These are phyloP conservation scores for Maniola jurtina DNA, from an alignment of 1,140 invertebrate species.

Conservation along the genomic window DNA sequence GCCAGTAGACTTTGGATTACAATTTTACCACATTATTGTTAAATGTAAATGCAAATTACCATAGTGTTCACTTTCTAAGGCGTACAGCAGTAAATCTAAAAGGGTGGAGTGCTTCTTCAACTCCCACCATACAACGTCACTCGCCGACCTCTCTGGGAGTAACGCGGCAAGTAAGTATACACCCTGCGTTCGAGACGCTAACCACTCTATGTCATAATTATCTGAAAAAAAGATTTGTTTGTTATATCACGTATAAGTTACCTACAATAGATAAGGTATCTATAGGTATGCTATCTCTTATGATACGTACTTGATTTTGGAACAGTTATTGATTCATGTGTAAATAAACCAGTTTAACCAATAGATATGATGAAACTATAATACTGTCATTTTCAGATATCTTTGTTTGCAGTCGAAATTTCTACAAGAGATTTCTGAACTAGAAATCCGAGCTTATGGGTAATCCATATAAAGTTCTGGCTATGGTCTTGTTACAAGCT, in stretches of 20 bases:
- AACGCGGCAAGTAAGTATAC: conserved; percentile 44
- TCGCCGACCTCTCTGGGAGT: conserved; percentile 40
- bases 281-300: not conserved
- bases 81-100: conserved; percentile 48
- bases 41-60: conserved; percentile 32
- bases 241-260: not conserved
- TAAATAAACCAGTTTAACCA: too few species aligned
- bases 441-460: too few species aligned
- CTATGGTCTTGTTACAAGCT: too few species aligned
- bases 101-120: conserved; percentile 34
- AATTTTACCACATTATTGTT: not conserved
- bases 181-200: conserved; percentile 46
- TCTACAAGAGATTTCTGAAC: not conserved
- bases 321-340: not conserved
- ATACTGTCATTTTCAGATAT: not conserved
- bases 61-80: conserved; percentile 43
- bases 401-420: not conserved
- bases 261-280: not conserved
- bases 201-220: conserved; percentile 23
- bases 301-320: conserved; percentile 4
- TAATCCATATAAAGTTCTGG: too few species aligned
- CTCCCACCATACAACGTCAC: conserved; percentile 47
- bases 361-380: not conserved
- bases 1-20: too few species aligned
- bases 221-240: conserved; percentile 38